These are phyloP conservation scores for Macrobrachium rosenbergii DNA, from an alignment of 1,140 invertebrate genomes.

Conservation along the genomic window DNA sequence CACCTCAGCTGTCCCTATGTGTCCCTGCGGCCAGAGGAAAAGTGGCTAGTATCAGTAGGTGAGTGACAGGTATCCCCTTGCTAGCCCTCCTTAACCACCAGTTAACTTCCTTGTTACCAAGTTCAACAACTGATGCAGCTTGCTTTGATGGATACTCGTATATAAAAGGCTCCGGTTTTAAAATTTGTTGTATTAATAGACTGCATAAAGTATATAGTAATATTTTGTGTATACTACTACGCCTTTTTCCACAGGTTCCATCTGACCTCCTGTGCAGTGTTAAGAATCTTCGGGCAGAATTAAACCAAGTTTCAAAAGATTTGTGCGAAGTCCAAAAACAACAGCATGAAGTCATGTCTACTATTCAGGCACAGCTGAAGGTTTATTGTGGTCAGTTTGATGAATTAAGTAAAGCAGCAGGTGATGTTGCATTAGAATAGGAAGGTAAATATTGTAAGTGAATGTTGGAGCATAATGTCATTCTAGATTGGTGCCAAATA, in stretches of 20 bases:
- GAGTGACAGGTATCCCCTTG: too few relatives aligned
- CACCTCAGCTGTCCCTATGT: too few relatives aligned
- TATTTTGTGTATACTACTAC: too few relatives aligned
- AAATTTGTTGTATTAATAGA: neutral
- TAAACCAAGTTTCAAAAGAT: constrained; percentile 34
- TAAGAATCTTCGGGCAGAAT: constrained; percentile 32
- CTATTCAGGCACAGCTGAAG: constrained; percentile 34
- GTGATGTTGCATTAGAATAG: neutral
- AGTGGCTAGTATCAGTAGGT: too few relatives aligned
- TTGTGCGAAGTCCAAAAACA: constrained; percentile 48
- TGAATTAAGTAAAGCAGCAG: constrained; percentile 42
- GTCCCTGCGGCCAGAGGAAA: too few relatives aligned
- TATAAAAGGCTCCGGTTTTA: too few relatives aligned
- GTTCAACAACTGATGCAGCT: too few relatives aligned
- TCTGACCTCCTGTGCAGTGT: constrained; percentile 26
- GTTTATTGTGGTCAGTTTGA: constrained; percentile 50
- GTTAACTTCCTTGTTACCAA: too few relatives aligned
- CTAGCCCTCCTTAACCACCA: too few relatives aligned
- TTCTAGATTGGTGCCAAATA: neutral
- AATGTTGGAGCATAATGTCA: neutral
- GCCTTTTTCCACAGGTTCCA: constrained; percentile 31
- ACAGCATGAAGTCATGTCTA: constrained; percentile 45
- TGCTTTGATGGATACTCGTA: too few relatives aligned
- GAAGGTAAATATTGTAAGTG: neutral
- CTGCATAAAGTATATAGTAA: too few relatives aligned